These are phyloP conservation scores for Lophura nycthemera DNA, from an alignment of 2,113 vertebrate species.

Conservation along the genomic window DNA sequence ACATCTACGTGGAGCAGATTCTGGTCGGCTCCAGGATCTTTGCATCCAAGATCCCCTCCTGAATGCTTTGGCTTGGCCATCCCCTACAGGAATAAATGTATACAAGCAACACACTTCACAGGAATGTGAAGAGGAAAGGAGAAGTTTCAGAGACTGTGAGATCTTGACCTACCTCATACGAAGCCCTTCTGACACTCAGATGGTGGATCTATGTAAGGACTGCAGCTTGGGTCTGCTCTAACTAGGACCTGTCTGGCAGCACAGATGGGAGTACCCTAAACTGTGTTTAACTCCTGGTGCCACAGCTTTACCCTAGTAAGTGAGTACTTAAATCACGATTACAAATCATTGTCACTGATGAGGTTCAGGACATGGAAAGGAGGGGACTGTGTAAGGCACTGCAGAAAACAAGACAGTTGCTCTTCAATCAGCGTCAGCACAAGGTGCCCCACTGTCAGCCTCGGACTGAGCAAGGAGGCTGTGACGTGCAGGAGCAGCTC, in stretches of 20 bases:
- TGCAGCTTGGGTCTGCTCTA: neutral
- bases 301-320: rapidly evolving
- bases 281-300: neutral
- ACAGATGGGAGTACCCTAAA: neutral
- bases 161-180: neutral
- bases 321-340: neutral
- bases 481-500: neutral
- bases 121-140: neutral
- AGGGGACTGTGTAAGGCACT: neutral
- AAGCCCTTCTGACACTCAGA: rapidly evolving
- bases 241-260: neutral
- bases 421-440: rapidly evolving
- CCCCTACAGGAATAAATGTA: neutral
- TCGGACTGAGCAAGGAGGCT: rapidly evolving
- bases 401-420: neutral
- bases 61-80: neutral
- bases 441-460: neutral
- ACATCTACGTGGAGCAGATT: rapidly evolving
- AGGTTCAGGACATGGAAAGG: neutral
- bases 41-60: neutral
- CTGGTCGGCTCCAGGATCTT: neutral
- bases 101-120: neutral
- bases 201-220: neutral
- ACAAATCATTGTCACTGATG: neutral
- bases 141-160: neutral